Conservation (phyloP, 2,888 invertebrate species). For the Caenorhabditis drosophilae region DNA sequence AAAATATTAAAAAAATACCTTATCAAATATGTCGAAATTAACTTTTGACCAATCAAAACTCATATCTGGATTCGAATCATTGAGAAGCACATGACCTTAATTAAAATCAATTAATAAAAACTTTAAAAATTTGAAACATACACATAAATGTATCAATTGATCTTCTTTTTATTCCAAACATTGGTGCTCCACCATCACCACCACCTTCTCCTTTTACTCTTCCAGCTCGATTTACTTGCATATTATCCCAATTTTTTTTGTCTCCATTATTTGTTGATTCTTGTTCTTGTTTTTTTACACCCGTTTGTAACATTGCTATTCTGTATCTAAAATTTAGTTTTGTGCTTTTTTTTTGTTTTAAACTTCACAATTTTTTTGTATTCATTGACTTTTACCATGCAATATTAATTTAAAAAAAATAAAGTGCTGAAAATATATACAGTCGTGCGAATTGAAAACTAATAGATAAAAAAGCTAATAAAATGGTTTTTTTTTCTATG, state of each 20-base stretch:
- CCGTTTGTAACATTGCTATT: slow-evolving; percentile 22
- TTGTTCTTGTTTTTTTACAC: slow-evolving; percentile 14
- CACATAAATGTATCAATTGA: slow-evolving; percentile 20
- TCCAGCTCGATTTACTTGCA: slow-evolving; percentile 33
- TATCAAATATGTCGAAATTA: slow-evolving; percentile 20
- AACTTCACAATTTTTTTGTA: too few species aligned
- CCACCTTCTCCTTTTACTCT: slow-evolving; percentile 26
- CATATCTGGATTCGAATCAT: slow-evolving; percentile 30
- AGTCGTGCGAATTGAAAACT: too few species aligned
- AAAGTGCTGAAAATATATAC: neutral
- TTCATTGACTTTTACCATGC: neutral
- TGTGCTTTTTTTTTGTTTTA: too few species aligned
- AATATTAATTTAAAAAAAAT: neutral
- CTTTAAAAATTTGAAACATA: neutral
- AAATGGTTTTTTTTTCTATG: too few species aligned
- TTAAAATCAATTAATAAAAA: neutral
- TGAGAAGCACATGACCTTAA: slow-evolving; percentile 20
- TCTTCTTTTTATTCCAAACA: slow-evolving; percentile 9
- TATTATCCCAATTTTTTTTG: slow-evolving; percentile 23
- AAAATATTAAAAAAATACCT: slow-evolving; percentile 3
- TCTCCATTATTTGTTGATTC: slow-evolving; percentile 7
- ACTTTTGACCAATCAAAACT: slow-evolving; percentile 34
- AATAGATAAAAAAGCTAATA: too few species aligned
- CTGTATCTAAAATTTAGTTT: slow-evolving; percentile 17
- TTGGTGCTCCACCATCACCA: slow-evolving; percentile 13